These are phyloP conservation scores for Microplitis mediator DNA, from an alignment of 1,140 invertebrate species.

Conservation along the genomic window DNA sequence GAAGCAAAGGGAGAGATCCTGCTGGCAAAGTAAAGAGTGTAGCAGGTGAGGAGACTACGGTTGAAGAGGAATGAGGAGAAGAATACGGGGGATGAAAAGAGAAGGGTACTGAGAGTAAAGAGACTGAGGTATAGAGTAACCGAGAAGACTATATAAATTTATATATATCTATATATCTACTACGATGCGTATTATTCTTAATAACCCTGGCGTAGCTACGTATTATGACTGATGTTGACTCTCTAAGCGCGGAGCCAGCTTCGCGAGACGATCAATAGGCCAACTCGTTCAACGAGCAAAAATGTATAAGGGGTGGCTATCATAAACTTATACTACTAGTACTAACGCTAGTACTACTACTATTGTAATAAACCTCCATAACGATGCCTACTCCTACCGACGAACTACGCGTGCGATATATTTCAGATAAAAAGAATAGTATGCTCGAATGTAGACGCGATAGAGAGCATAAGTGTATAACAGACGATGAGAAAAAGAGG, in stretches of 20 bases:
- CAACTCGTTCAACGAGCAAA: conserved; percentile 37
- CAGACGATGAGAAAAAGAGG: not conserved
- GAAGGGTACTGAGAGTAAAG: conserved; percentile 23
- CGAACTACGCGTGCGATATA: not conserved
- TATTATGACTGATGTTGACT: conserved; percentile 65
- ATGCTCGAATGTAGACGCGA: too few relatives aligned
- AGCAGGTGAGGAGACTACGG: too few relatives aligned
- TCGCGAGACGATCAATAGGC: conserved; percentile 56
- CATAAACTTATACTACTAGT: not conserved
- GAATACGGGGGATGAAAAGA: conserved; percentile 23
- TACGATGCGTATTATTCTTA: conserved; percentile 64
- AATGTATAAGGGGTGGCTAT: conserved; percentile 3
- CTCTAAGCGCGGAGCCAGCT: conserved; percentile 40
- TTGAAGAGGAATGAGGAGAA: not conserved
- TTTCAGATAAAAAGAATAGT: too few relatives aligned
- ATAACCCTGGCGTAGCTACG: conserved; percentile 59
- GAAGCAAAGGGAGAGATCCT: not conserved
- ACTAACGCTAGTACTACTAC: not conserved
- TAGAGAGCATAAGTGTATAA: not conserved
- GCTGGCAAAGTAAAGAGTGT: too few relatives aligned
- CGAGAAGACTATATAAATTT: conserved; percentile 28
- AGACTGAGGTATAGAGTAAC: conserved; percentile 15
- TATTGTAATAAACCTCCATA: not conserved
- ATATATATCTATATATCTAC: conserved; percentile 20
- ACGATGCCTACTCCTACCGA: too few relatives aligned